Conservation (phyloP, 2,113 vertebrate species). For the Carettochelys insculpta region DNA sequence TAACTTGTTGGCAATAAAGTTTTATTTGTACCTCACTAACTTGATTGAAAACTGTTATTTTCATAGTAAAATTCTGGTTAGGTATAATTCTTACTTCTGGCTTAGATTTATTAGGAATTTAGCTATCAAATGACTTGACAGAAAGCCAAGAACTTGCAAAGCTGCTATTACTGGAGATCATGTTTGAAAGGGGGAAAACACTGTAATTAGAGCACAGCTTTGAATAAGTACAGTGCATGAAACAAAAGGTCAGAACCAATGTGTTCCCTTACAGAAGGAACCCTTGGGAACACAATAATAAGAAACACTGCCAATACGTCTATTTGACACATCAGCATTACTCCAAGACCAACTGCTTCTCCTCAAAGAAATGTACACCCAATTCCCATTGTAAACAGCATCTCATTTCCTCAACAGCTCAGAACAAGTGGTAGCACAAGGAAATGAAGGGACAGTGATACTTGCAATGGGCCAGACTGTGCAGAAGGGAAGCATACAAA, state of each 20-base stretch:
- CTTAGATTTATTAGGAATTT: conserved; percentile 12
- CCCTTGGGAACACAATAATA: not conserved
- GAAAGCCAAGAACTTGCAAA: conserved; percentile 39
- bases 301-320: not conserved
- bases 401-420: not conserved
- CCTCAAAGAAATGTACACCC: not conserved
- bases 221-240: conserved; percentile 22
- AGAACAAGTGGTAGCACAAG: not conserved
- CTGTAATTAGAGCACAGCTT: conserved; percentile 35
- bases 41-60: conserved; percentile 33
- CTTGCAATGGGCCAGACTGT: not conserved
- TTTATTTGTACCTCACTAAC: conserved; percentile 4
- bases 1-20: conserved; percentile 30
- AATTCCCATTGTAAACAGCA: not conserved
- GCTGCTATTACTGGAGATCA: conserved; percentile 12
- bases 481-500: not conserved
- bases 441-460: not conserved
- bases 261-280: not conserved
- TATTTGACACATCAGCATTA: not conserved
- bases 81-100: not conserved
- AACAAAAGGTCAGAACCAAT: conserved; percentile 49
- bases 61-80: conserved; percentile 8
- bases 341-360: not conserved
- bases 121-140: conserved; percentile 36
- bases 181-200: conserved; percentile 32